Base-by-base conservation (phyloP, 2,113 vertebrate species). In the Hoplias malabaricus region DNA sequence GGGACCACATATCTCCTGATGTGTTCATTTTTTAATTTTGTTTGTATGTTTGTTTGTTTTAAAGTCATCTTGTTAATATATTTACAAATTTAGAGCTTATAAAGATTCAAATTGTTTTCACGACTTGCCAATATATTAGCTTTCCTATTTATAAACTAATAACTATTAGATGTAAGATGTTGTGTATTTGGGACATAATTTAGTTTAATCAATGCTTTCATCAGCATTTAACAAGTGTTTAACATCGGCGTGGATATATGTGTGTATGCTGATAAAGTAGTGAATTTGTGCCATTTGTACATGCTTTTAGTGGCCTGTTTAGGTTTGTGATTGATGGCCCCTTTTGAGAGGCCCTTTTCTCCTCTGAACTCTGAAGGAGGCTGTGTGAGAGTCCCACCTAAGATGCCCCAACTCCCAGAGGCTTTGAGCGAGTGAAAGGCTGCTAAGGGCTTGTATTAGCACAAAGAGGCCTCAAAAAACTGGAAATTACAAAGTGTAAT, bases 391-490 rank as follows among this genome's bases (percentile, higher is more conserved):
- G 21, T 23, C 1, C 2, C n/a, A 53, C n/a, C n/a, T 53, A 53
- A 21, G 23, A 6, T 38, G 16, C 59, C 43, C 38, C 56, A 29
- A 25, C 25, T 31, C n/a, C 54, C 54, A 53, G 29, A 59, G 48
- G 50, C 69, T 11, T 12, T 11, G 42, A 7, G 2, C 42, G 2
- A 43, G 5, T 12, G 42, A 43, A 11, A 67, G 81, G 81, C 84
- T 77, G 75, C 48, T 29, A 71, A 83, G 66, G 74, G 75, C 71
- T 63, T 23, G 66, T 67, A 69, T 66, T 75, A 75, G 77, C 16
- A 33, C 42, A 6, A n/a, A 61, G 48, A 66, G 43, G 53, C n/a
- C n/a, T n/a, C n/a, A n/a, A n/a, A 40, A 38, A 13, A 27, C 25
- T 14, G 31, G 57, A 65, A 57, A 75, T 43, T 54, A 74, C 13